These are phyloP conservation scores for Eptatretus atami DNA, from an alignment of 2,797 vertebrate species.

Conservation along the genomic window DNA sequence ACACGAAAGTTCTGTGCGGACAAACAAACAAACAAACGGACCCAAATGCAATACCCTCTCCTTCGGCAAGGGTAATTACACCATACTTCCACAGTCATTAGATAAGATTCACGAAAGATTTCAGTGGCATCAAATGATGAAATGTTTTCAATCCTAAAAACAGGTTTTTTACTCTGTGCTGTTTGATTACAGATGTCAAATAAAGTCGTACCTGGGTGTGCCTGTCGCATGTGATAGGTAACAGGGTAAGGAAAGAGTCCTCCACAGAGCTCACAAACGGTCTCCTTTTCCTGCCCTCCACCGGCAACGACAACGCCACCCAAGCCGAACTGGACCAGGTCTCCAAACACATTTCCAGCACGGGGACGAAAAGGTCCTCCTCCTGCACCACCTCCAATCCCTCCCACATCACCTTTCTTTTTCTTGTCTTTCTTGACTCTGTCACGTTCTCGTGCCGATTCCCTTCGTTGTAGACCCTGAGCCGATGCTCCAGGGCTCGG, in stretches of 20 bases:
- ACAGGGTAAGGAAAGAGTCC: slow-evolving; percentile 92
- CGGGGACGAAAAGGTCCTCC: slow-evolving; percentile 24
- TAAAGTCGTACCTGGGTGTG: slow-evolving; percentile 46
- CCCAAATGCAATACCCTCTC: too few relatives aligned
- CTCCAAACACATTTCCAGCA: slow-evolving; percentile 66
- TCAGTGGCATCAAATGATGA: neutral
- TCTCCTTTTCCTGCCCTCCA: slow-evolving; percentile 70
- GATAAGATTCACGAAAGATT: neutral
- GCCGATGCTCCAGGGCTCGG: slow-evolving; percentile 94
- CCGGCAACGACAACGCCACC: slow-evolving; percentile 14
- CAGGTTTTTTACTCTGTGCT: neutral
- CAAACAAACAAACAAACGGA: too few relatives aligned
- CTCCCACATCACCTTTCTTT: slow-evolving; percentile 22
- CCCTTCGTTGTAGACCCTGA: slow-evolving; percentile 75
- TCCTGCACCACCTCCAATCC: neutral
- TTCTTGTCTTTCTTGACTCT: slow-evolving; percentile 93
- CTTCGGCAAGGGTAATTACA: too few relatives aligned
- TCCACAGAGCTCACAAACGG: slow-evolving; percentile 82
- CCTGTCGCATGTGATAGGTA: slow-evolving; percentile 94
- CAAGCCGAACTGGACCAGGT: slow-evolving; percentile 91
- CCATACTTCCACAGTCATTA: neutral
- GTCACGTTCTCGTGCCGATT: slow-evolving; percentile 68
- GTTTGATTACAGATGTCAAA: neutral
- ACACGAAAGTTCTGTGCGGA: too few relatives aligned
- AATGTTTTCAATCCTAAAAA: neutral